These are phyloP conservation scores for Salarias fasciatus DNA, from an alignment of 2,797 vertebrate species.

Conservation along the genomic window DNA sequence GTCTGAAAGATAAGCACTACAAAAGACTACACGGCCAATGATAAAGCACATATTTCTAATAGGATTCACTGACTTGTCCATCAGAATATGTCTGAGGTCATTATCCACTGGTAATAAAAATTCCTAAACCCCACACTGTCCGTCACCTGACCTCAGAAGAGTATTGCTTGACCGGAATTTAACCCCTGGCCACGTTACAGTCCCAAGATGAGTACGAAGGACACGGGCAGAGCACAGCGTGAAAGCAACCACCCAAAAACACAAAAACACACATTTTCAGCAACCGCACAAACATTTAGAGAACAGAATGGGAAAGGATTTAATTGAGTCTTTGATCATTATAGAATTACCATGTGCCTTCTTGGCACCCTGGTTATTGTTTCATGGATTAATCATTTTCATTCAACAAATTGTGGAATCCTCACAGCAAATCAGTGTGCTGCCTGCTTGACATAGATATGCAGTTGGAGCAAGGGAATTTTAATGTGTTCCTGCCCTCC, in stretches of 20 bases:
- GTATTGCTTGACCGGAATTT: slow-evolving; percentile 48
- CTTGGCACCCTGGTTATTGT: slow-evolving; percentile 78
- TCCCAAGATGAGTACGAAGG: slow-evolving; percentile 19
- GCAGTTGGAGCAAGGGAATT: slow-evolving; percentile 66
- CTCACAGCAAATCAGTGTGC: slow-evolving; percentile 69
- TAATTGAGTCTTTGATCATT: slow-evolving; percentile 81
- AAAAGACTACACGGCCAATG: slow-evolving; percentile 5
- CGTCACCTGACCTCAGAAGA: slow-evolving; percentile 58
- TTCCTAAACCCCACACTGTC: slow-evolving; percentile 40
- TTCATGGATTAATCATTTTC: slow-evolving; percentile 79
- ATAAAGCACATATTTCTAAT: slow-evolving; percentile 34
- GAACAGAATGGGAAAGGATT: slow-evolving; percentile 73
- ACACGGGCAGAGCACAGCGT: slow-evolving; percentile 19
- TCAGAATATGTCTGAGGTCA: slow-evolving; percentile 26
- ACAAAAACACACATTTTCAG: slow-evolving; percentile 31
- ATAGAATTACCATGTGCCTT: slow-evolving; percentile 77
- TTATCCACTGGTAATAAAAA: slow-evolving; percentile 46
- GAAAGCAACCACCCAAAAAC: slow-evolving; percentile 35
- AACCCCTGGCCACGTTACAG: slow-evolving; percentile 45
- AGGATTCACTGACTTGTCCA: slow-evolving; percentile 16
- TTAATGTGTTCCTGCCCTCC: slow-evolving; percentile 73
- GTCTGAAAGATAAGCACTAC: not conserved
- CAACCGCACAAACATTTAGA: slow-evolving; percentile 67
- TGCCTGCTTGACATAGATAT: slow-evolving; percentile 75
- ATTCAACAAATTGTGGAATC: slow-evolving; percentile 77